Conservation (phyloP, 1,140 invertebrate genomes). For the Eurytemora carolleeae region DNA sequence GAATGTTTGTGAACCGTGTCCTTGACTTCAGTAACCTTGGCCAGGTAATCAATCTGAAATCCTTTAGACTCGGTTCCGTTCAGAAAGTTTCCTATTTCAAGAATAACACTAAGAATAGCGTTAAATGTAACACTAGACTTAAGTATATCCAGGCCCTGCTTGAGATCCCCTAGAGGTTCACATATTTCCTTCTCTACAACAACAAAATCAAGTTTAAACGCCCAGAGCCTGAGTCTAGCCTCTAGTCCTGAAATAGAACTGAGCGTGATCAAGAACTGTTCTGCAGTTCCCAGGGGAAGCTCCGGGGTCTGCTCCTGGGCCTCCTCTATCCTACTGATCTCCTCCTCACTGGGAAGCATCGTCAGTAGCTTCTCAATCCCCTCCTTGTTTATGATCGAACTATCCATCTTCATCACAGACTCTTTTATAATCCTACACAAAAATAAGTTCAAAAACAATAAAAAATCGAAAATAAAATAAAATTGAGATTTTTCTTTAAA, state of each 20-base stretch:
- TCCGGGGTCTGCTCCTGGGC: constrained; percentile 83
- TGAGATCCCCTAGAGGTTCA: constrained; percentile 93
- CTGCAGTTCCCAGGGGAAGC: constrained; percentile 82
- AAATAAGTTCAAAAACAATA: too few species aligned
- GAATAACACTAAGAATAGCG: constrained; percentile 70
- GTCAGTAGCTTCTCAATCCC: constrained; percentile 93
- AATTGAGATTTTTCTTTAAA: too few species aligned
- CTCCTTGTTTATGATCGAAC: constrained; percentile 90
- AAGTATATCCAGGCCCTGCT: constrained; percentile 78
- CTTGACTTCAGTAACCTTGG: constrained; percentile 97
- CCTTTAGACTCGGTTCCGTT: constrained; percentile 89
- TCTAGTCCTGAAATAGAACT: constrained; percentile 86
- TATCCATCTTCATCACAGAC: constrained; percentile 97
- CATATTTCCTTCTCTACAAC: constrained; percentile 90
- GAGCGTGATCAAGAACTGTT: constrained; percentile 88
- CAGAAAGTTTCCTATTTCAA: constrained; percentile 90
- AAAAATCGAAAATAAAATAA: too few species aligned
- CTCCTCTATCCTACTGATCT: constrained; percentile 85
- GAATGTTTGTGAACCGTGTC: constrained; percentile 98
- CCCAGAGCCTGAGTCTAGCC: constrained; percentile 86
- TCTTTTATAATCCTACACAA: constrained; percentile 60
- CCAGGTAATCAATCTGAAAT: constrained; percentile 91
- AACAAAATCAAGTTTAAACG: constrained; percentile 96
- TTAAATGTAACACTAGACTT: constrained; percentile 82
- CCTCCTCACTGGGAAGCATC: constrained; percentile 94